Base-by-base conservation (phyloP, 2,888 invertebrate species). In the Drosophila antonietae region DNA sequence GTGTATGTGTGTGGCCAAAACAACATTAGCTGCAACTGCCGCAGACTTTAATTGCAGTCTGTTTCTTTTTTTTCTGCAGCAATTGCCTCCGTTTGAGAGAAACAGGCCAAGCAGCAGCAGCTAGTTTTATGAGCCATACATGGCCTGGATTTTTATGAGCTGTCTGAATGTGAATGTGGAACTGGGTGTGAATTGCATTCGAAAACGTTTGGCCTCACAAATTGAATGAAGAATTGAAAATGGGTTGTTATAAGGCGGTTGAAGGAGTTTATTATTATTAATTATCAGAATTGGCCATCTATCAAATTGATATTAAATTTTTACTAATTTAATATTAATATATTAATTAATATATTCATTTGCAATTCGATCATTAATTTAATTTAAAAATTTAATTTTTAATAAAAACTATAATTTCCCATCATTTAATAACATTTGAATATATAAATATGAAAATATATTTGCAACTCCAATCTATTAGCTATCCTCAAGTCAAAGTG, bases 11-110 rank as follows among this genome's bases (percentile, higher is more conserved):
- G 52, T 23, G 60, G 53, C 35, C 60, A 55, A 6, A 9, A 15
- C 37, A 15, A 8, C 49, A 39, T 28, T 66, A 41, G 51, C 56
- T 57, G 75, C 69, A 63, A 53, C 23, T 46, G 61, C 60, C 31
- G 33, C 56, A 20, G 43, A 46, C 59, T 77, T 75, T 79, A 70
- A 77, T 77, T 70, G 79, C 75, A 79, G 33, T 62, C 62, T 56
- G 52, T 4, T 14, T 23, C 12, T 57, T 35, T 8, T 2, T 37
- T 28, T 35, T 33, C 18, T 33, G 61, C 37, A 15, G 37, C 43
- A 37, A 39, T 39, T 65, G 33, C 18, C 46, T 47, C 28, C 10
- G 8, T 28, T 15, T 37, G 28, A 18, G 37, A 14, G 15, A 28
- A 61, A 43, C 60, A 15, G 60, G 60, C 55, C 53, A 53, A 61